Conservation (phyloP, 2,113 vertebrate species). For the Thamnophis sirtalis region DNA sequence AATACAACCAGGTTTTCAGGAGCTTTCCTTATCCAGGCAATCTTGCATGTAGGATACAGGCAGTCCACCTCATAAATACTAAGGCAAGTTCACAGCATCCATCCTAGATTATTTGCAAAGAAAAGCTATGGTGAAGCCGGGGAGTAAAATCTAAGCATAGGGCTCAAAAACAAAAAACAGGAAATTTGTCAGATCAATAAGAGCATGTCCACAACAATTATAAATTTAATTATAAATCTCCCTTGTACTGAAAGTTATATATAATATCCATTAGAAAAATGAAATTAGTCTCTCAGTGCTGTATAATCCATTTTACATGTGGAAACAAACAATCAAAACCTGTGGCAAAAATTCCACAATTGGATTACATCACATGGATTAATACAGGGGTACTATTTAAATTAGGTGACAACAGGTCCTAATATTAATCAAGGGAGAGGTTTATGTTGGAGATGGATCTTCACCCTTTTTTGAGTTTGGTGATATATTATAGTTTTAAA, state of each 20-base stretch:
- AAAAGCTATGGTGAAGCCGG: slow-evolving; percentile 15
- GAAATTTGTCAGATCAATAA: slow-evolving; percentile 43
- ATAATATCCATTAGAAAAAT: slow-evolving; percentile 50
- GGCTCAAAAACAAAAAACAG: neutral
- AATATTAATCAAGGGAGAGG: neutral
- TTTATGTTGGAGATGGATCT: neutral
- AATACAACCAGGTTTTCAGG: neutral
- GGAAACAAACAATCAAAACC: neutral
- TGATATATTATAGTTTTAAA: neutral
- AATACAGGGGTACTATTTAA: neutral
- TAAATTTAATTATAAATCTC: slow-evolving; percentile 60
- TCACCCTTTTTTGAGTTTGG: neutral
- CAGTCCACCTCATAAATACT: neutral
- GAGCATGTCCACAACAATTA: slow-evolving; percentile 38
- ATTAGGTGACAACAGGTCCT: neutral
- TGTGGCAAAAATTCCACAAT: neutral
- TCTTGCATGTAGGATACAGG: neutral
- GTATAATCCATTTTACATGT: neutral
- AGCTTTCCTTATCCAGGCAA: neutral
- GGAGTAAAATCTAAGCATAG: slow-evolving; percentile 11
- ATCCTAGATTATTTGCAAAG: neutral
- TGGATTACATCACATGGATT: neutral
- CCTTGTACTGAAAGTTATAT: slow-evolving; percentile 38
- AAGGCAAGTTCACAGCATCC: neutral
- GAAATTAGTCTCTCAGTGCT: slow-evolving; percentile 23